A percentile compares a stretch with the other conserved stretches of the same genome.
Evolutionary conservation across 2,113 vertebrate species (phyloP).

Genomic region (Corydoras maculifer): DNA sequence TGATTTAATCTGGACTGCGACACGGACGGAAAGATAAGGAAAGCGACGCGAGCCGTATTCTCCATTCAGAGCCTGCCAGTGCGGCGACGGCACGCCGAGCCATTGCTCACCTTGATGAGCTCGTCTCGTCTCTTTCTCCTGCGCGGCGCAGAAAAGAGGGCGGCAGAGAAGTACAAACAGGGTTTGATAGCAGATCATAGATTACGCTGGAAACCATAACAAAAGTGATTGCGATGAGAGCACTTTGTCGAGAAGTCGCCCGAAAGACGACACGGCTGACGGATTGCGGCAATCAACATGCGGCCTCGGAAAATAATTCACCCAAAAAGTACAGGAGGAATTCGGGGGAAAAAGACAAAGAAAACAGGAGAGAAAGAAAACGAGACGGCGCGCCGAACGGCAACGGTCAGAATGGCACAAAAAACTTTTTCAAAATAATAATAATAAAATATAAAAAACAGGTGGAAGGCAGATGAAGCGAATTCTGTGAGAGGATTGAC

Average conservation of each 20-base stretch:
- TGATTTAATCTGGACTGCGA: constrained; percentile 31
- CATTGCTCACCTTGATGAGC: constrained; percentile 22
- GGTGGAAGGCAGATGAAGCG: constrained; percentile 31
- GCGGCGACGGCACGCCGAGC: constrained; percentile 1
- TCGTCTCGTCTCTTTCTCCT: constrained; percentile 7
- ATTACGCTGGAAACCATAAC: constrained; percentile 46
- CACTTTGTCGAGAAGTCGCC: constrained; percentile 41
- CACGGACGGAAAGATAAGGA: constrained; percentile 4
- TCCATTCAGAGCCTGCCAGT: constrained; percentile 16
- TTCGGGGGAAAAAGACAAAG: constrained; percentile 47
- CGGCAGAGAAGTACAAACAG: constrained; percentile 41
- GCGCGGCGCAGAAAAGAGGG: constrained; percentile 29
- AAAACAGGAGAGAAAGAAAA: constrained; percentile 44
- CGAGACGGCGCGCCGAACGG: constrained; percentile 45
- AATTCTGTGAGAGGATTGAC: too few relatives aligned
- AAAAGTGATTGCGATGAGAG: constrained; percentile 42
- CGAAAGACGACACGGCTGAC: constrained; percentile 38
- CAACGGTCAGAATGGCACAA: constrained; percentile 50
- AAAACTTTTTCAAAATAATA: constrained; percentile 3
- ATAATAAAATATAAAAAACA: neutral
- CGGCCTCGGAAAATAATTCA: constrained; percentile 57
- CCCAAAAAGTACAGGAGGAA: constrained; percentile 52
- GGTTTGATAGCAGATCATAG: constrained; percentile 45
- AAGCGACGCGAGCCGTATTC: constrained; percentile 16
- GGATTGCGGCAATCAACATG: constrained; percentile 48